Evolutionary conservation across 2,797 vertebrate genomes (phyloP).

Genomic region (Platyrinchus mystaceus): DNA sequence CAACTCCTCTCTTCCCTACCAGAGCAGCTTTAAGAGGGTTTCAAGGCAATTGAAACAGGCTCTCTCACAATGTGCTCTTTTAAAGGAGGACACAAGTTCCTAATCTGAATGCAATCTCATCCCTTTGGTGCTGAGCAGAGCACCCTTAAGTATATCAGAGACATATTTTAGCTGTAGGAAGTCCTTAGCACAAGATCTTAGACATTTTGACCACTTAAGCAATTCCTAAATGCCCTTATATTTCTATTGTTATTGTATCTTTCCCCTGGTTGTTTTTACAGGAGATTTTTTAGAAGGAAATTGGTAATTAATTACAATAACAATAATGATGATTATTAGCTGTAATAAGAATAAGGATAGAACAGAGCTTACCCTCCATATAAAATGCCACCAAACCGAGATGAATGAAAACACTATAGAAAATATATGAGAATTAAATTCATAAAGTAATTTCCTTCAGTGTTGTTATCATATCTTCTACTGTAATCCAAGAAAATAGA

Average conservation of each 20-base stretch:
- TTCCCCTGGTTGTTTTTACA: neutral
- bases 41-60: neutral
- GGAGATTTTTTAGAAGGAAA: neutral
- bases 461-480: slow-evolving; percentile 2
- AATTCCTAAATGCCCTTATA: neutral
- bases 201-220: neutral
- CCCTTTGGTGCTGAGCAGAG: neutral
- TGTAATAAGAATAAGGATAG: neutral
- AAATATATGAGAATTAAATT: slow-evolving; percentile 23
- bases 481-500: slow-evolving; percentile 29
- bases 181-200: neutral
- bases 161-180: neutral
- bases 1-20: neutral
- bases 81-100: neutral
- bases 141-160: neutral
- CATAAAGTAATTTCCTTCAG: slow-evolving; percentile 39
- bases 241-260: neutral
- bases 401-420: neutral
- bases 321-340: neutral
- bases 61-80: neutral
- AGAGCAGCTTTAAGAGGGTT: neutral
- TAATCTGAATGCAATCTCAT: neutral
- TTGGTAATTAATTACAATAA: slow-evolving; percentile 12
- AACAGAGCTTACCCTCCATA: neutral
- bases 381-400: neutral